A percentile compares a stretch with the other conserved stretches of the same genome.
Conservation (phyloP, 2,888 invertebrate species). For the Oasisia sp. region DNA sequence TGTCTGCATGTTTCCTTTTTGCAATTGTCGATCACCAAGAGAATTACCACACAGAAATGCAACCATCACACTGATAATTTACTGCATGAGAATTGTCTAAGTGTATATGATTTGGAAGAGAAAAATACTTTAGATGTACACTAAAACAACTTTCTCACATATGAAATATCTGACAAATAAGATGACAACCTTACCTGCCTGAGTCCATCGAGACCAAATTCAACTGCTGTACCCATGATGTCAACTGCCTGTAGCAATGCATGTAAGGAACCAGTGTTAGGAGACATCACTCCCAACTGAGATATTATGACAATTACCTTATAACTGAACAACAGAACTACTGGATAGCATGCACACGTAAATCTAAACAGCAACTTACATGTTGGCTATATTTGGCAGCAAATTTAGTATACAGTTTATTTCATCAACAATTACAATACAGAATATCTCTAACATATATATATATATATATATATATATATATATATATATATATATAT, state of each 20-base stretch:
- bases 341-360: no score
- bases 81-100: background rate
- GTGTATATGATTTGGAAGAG: background rate
- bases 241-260: conserved; percentile 55
- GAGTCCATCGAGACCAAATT: conserved; percentile 63
- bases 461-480: no score
- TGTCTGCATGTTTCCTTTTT: background rate
- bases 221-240: conserved; percentile 58
- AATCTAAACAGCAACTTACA: no score
- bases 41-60: background rate
- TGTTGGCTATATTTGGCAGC: no score
- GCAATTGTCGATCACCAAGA: background rate
- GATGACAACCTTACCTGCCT: conserved; percentile 47
- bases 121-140: background rate
- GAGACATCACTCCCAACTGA: background rate
- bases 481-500: no score
- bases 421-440: no score
- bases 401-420: no score
- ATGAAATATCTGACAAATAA: background rate
- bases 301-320: background rate
- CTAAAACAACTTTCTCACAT: background rate
- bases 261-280: background rate
- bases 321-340: background rate
- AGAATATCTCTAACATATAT: no score
- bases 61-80: background rate